These are phyloP conservation scores for Caenorhabditis doughertyi DNA, from an alignment of 2,888 invertebrate genomes.

Conservation along the genomic window DNA sequence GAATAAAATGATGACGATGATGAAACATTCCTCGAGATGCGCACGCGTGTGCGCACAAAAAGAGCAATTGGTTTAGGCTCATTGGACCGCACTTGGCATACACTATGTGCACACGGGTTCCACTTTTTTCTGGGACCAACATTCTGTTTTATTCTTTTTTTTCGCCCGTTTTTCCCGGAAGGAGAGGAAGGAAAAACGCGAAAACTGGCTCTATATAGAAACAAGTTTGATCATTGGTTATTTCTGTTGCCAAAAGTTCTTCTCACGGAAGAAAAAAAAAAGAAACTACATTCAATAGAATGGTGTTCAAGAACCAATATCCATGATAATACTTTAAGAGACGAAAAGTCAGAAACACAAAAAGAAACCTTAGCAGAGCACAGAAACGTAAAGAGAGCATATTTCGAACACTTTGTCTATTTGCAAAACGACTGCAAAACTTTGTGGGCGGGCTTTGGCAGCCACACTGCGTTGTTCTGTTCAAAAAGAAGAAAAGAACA, in stretches of 20 bases:
- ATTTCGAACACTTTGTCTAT: slow-evolving; percentile 33
- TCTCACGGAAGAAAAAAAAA: background rate
- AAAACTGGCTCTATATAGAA: slow-evolving; percentile 18
- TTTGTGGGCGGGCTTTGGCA: slow-evolving; percentile 47
- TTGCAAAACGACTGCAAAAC: slow-evolving; percentile 53
- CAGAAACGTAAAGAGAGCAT: slow-evolving; percentile 9
- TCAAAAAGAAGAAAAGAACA: slow-evolving; percentile 44
- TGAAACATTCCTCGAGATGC: slow-evolving; percentile 57
- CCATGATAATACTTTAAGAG: background rate
- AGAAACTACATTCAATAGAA: slow-evolving; percentile 1
- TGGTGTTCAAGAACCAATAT: slow-evolving; percentile 22
- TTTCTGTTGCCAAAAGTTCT: background rate
- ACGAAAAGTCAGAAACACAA: background rate
- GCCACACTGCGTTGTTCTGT: slow-evolving; percentile 8
- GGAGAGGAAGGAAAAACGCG: slow-evolving; percentile 24
- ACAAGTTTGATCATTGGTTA: slow-evolving; percentile 53
- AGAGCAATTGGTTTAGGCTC: slow-evolving; percentile 65
- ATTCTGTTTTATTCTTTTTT: slow-evolving; percentile 39
- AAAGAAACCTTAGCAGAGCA: slow-evolving; percentile 15
- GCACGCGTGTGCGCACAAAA: slow-evolving; percentile 56
- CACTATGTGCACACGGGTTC: slow-evolving; percentile 60
- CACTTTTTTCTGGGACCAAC: slow-evolving; percentile 51
- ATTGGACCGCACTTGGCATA: slow-evolving; percentile 62
- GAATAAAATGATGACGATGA: slow-evolving; percentile 55
- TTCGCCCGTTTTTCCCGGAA: slow-evolving; percentile 5